Conservation (phyloP, 2,113 vertebrate species). For the Antechinus stuartii region DNA sequence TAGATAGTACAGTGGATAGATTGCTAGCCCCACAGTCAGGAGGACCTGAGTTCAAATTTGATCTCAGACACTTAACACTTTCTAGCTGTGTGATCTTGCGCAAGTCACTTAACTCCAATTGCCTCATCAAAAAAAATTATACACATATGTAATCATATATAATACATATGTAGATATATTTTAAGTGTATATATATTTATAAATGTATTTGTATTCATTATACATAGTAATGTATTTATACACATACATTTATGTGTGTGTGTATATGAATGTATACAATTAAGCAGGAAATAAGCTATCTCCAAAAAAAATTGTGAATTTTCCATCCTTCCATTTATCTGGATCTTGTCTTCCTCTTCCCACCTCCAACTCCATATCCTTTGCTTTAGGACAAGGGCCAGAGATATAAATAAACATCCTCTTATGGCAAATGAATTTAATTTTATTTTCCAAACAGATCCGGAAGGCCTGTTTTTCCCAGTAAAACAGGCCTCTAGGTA, state of each 20-base stretch:
- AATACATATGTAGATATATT: not conserved
- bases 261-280: not conserved
- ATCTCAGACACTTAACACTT: too few species aligned
- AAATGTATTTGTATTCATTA: too few species aligned
- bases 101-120: too few species aligned
- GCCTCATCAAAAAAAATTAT: too few species aligned
- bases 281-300: not conserved
- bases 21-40: too few species aligned
- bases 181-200: not conserved
- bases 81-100: too few species aligned
- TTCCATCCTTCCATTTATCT: not conserved
- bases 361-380: not conserved
- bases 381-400: not conserved
- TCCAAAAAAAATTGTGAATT: not conserved
- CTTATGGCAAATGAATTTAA: not conserved
- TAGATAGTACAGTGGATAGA: too few species aligned
- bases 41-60: too few species aligned
- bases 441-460: not conserved
- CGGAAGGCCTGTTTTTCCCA: not conserved
- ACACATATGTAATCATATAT: too few species aligned
- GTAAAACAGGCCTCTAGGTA: not conserved
- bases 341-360: not conserved
- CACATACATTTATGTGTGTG: too few species aligned
- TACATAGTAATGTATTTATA: too few species aligned
- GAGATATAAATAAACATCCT: not conserved